Conservation (phyloP, 2,888 invertebrate species). For the Cinara cedri region DNA sequence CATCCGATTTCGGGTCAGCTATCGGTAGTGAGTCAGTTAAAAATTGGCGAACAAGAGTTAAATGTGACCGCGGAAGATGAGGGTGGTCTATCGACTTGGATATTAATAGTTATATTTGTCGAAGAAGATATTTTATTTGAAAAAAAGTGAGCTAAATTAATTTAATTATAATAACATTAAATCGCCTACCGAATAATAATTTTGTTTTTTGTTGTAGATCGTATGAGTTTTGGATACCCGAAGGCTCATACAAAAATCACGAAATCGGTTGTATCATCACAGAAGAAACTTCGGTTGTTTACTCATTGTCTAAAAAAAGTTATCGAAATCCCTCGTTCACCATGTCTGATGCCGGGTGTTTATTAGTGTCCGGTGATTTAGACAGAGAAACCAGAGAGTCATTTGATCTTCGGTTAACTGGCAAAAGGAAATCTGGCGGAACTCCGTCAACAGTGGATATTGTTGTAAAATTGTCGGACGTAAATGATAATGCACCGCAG, state of each 20-base stretch:
- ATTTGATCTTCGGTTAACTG: conserved; percentile 73
- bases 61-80: conserved; percentile 79
- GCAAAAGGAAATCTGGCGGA: conserved; percentile 39
- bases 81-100: conserved; percentile 69
- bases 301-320: conserved; percentile 65
- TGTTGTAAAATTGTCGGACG: conserved; percentile 80
- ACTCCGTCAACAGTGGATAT: conserved; percentile 75
- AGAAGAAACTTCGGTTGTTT: conserved; percentile 78
- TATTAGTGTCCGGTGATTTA: conserved; percentile 76
- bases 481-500: conserved; percentile 82
- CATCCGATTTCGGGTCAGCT: conserved; percentile 79
- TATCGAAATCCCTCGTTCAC: conserved; percentile 62
- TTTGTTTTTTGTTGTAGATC: conserved; percentile 65
- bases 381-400: conserved; percentile 77
- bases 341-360: conserved; percentile 71
- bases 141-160: conserved; percentile 29
- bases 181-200: neutral
- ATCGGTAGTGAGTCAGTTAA: conserved; percentile 73
- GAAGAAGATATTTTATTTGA: conserved; percentile 47
- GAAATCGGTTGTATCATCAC: conserved; percentile 80
- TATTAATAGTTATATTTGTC: conserved; percentile 14
- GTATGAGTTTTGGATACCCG: conserved; percentile 82
- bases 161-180: too few relatives aligned
- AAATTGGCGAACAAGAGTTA: conserved; percentile 77
- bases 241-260: conserved; percentile 75